phyloP scores from a whole-genome alignment of 1,140 invertebrate species.

The Lutraria rhynchaena region DNA sequence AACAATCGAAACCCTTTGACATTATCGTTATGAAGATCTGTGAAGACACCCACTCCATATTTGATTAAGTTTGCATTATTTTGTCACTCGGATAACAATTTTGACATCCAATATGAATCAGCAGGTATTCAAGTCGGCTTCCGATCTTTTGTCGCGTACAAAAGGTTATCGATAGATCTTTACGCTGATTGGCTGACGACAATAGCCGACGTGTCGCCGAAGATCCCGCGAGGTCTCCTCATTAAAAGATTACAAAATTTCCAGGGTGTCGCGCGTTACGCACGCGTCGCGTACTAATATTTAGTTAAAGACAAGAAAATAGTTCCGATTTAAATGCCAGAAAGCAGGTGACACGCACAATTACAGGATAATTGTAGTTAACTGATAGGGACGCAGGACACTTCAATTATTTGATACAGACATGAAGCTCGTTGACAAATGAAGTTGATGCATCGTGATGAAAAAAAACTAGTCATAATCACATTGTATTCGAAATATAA shows the following conservation, averaged over 20 bases:
- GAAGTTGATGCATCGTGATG: neutral
- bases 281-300: constrained; percentile 51
- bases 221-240: constrained; percentile 46
- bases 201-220: constrained; percentile 44
- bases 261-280: constrained; percentile 32
- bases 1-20: constrained; percentile 10
- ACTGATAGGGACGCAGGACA: neutral
- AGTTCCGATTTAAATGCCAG: constrained; percentile 32
- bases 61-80: constrained; percentile 45
- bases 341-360: constrained; percentile 42
- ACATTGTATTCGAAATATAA: too few species aligned
- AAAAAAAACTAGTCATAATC: too few species aligned
- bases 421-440: neutral
- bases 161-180: constrained; percentile 43
- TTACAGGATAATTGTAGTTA: constrained; percentile 32
- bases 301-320: constrained; percentile 50
- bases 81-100: constrained; percentile 8
- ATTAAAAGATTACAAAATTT: constrained; percentile 51
- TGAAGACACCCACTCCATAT: constrained; percentile 13
- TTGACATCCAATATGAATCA: constrained; percentile 45
- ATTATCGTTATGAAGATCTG: constrained; percentile 13
- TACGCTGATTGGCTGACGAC: constrained; percentile 41
- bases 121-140: constrained; percentile 42
- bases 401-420: neutral
- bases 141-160: constrained; percentile 39